Base-by-base conservation (phyloP, 2,113 vertebrate species). In the Prunella fulvescens region DNA sequence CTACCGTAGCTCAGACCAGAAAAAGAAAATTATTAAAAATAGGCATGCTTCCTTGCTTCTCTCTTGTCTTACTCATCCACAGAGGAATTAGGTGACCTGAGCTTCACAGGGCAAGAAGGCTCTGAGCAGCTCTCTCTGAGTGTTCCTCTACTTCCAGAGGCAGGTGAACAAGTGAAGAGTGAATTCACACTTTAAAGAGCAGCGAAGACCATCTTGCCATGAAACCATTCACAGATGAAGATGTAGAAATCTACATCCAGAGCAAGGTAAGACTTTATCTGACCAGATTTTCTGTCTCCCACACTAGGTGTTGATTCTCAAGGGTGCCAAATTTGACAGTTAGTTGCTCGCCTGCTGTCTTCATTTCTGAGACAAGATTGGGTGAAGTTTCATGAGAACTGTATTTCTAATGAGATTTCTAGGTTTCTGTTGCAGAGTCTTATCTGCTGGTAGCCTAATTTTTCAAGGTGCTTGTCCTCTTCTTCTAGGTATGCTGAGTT, bases 141-240 rank as follows among this genome's bases (percentile, higher is more conserved):
- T 69, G 17, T 79, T 60, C 44, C 60, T 88, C 71, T 88, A 26
- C 81, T 73, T 81, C 28, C 74, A 93, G 80, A 51, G 70, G 45
- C 85, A 92, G 51, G 58, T 26, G 28, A 79, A 78, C 7, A 2
- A 62, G 42, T 28, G 70, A 94, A 76, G 58, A 79, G 86, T 64
- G 53, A 76, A 39, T 82, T 94, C 47, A 44, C 81, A 76, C 91
- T 74, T 92, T 12, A 70, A 12, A 37, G 56, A 96, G 25, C 85
- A 47, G 81, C 13, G 23, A 90, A 96, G 95, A 92, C 71, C 93
- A 90, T 92, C 95, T 96, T 97, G 92, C 95, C 72, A 98, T 98
- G 98, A 96, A 97, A 88, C 91, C 97, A 67, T 97, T 97, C 81
- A 95, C 97, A 64, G 96, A 97, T 57, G 97, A 96, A 88, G 96